Percentiles rank a stretch among this genome's conserved stretches.
Conservation (phyloP, 2,113 vertebrate genomes). For the Pandion haliaetus region DNA sequence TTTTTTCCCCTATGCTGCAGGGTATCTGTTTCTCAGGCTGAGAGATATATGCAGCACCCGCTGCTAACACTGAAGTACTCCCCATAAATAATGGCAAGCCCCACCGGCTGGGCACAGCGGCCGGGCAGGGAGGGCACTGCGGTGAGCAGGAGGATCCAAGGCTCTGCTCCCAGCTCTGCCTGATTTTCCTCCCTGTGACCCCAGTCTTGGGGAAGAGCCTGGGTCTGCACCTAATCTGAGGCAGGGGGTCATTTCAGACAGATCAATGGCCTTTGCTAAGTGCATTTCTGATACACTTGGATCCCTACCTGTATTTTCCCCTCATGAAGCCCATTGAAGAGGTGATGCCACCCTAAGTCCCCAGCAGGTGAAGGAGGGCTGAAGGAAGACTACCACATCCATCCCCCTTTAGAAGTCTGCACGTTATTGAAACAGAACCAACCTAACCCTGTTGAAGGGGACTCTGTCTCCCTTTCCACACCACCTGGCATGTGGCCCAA, state of each 20-base stretch:
- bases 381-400: background rate
- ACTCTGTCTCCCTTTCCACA: too few relatives aligned
- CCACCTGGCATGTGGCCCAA: background rate
- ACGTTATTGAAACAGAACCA: background rate
- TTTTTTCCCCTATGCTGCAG: background rate
- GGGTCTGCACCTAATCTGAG: background rate
- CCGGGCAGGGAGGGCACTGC: background rate
- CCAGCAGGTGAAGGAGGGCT: background rate
- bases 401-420: too few relatives aligned
- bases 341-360: background rate
- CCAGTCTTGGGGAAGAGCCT: background rate
- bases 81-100: background rate
- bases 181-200: accelerated
- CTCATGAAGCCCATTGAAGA: background rate
- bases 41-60: accelerated
- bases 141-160: accelerated
- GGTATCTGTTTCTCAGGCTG: background rate
- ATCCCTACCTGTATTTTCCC: background rate
- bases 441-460: background rate
- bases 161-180: background rate
- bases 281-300: too few relatives aligned
- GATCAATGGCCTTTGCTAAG: background rate
- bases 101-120: accelerated
- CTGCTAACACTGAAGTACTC: background rate
- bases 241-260: background rate